Conservation (phyloP, 2,113 vertebrate species). For the Ceyx cyanopectus region DNA sequence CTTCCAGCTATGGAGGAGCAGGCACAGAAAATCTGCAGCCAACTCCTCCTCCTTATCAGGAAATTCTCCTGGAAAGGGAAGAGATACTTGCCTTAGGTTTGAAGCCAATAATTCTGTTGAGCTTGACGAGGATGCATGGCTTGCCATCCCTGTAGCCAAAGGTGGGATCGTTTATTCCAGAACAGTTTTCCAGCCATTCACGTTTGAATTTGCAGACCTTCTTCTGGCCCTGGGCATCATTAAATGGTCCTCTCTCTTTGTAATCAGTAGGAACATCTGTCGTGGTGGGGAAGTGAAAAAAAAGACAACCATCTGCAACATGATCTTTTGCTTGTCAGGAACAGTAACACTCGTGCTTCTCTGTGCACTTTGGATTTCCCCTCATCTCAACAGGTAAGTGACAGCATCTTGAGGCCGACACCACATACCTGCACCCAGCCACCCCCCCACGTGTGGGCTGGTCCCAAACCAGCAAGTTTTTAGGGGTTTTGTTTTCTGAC, state of each 20-base stretch:
- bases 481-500: background rate
- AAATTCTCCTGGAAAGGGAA: background rate
- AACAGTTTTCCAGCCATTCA: slow-evolving; percentile 83
- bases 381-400: background rate
- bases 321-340: background rate
- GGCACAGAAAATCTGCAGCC: background rate
- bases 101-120: slow-evolving; percentile 94
- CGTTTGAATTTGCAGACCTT: slow-evolving; percentile 86
- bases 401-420: background rate
- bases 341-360: rapidly evolving
- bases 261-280: slow-evolving; percentile 64
- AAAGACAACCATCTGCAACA: background rate
- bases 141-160: slow-evolving; percentile 87
- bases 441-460: rapidly evolving
- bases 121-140: slow-evolving; percentile 92
- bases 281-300: background rate
- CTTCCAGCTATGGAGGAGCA: background rate
- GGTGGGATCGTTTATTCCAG: slow-evolving; percentile 70
- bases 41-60: background rate
- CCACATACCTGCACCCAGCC: background rate
- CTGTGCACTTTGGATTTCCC: background rate
- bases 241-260: slow-evolving; percentile 77
- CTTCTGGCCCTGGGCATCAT: slow-evolving; percentile 49
- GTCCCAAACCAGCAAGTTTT: background rate
- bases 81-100: slow-evolving; percentile 84